Evolutionary conservation across 2,888 invertebrate genomes (phyloP).

Genomic region (Schizotus pectinicornis): DNA sequence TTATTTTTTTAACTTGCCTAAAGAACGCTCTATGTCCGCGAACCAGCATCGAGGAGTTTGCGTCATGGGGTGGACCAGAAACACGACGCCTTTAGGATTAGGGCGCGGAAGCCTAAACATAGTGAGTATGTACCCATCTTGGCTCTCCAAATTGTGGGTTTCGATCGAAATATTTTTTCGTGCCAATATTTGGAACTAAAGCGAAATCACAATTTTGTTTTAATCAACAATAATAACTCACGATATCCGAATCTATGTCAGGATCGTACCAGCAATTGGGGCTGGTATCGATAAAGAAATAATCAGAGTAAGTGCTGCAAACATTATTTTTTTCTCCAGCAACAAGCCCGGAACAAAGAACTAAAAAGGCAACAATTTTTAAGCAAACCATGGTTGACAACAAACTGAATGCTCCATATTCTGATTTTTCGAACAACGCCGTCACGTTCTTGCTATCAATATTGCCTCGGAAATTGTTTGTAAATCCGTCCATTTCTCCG

Average conservation of each 20-base stretch:
- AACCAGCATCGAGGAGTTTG: not conserved
- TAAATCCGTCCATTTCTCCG: too few relatives aligned
- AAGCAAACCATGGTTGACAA: too few relatives aligned
- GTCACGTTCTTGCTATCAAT: too few relatives aligned
- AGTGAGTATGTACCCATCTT: not conserved
- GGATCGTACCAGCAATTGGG: conserved; percentile 5
- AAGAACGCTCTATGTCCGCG: not conserved
- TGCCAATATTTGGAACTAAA: not conserved
- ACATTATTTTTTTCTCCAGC: not conserved
- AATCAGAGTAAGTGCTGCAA: not conserved
- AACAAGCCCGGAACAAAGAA: not conserved
- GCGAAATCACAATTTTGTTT: too few relatives aligned
- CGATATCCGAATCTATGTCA: not conserved
- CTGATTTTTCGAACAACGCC: too few relatives aligned
- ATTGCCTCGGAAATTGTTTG: too few relatives aligned
- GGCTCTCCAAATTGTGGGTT: not conserved
- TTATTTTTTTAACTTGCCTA: not conserved
- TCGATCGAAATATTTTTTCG: not conserved
- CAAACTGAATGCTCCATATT: too few relatives aligned
- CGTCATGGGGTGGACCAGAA: not conserved
- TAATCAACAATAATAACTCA: not conserved
- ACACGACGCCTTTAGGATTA: not conserved
- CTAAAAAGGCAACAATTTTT: too few relatives aligned
- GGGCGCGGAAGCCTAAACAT: not conserved
- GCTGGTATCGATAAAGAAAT: not conserved